phyloP scores from a whole-genome alignment of 2,888 invertebrate species.

The Andrena hattorfiana region DNA sequence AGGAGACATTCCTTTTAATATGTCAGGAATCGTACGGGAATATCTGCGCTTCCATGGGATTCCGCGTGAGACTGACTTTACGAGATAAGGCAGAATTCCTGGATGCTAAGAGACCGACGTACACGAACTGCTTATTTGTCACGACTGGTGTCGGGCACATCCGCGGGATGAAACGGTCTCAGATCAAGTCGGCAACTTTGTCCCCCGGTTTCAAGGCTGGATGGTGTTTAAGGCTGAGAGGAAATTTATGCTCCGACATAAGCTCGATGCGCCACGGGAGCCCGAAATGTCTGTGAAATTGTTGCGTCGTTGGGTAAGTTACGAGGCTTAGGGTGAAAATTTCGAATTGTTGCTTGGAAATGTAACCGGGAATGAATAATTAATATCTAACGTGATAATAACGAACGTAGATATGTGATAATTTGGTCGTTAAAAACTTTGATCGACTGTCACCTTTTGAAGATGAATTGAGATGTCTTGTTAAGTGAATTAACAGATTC shows the following conservation, averaged over 20 bases:
- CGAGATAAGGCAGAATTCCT: slow-evolving; percentile 69
- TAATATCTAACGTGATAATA: not conserved
- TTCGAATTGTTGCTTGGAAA: not conserved
- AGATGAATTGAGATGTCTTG: too few species aligned
- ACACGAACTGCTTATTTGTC: slow-evolving; percentile 51
- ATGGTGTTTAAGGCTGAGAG: slow-evolving; percentile 39
- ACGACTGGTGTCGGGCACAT: slow-evolving; percentile 29
- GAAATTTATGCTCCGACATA: slow-evolving; percentile 45
- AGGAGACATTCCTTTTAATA: slow-evolving; percentile 14
- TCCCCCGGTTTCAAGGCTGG: slow-evolving; percentile 9
- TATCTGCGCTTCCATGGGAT: slow-evolving; percentile 29
- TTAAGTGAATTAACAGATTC: too few species aligned
- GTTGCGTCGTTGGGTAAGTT: slow-evolving; percentile 10
- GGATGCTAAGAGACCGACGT: slow-evolving; percentile 53
- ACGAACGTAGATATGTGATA: not conserved
- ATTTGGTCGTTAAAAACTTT: not conserved
- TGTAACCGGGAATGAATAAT: not conserved
- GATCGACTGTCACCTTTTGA: too few species aligned
- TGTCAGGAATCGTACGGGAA: not conserved
- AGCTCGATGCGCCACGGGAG: slow-evolving; percentile 17
- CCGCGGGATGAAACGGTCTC: slow-evolving; percentile 37
- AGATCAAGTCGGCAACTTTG: slow-evolving; percentile 40
- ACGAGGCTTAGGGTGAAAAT: not conserved
- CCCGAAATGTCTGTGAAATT: slow-evolving; percentile 36
- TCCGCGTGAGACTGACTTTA: slow-evolving; percentile 70